Conservation (phyloP, 2,113 vertebrate genomes). For the Syrmaticus mikado region DNA sequence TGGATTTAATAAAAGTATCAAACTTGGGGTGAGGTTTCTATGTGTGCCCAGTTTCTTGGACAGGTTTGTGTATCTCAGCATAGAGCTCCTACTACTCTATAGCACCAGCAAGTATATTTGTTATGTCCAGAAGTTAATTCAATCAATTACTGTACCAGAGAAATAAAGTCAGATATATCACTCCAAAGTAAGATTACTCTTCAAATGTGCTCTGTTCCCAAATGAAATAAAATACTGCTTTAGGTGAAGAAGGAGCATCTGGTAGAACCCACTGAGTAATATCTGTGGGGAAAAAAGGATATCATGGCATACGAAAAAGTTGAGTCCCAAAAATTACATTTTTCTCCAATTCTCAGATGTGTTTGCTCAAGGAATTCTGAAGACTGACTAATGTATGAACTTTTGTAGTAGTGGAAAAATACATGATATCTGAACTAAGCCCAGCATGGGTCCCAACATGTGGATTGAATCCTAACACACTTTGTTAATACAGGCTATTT, state of each 20-base stretch:
- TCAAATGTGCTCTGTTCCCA: neutral
- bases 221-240: neutral
- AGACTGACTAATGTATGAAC: accelerated
- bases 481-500: neutral
- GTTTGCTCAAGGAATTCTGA: neutral
- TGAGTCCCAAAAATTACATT: neutral
- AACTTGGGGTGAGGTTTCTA: neutral
- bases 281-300: neutral
- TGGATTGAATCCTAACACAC: neutral
- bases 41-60: neutral
- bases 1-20: neutral
- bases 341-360: neutral
- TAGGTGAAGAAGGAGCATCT: neutral
- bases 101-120: neutral
- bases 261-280: neutral
- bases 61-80: neutral
- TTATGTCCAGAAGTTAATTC: neutral
- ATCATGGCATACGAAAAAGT: neutral
- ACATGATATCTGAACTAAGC: neutral
- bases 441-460: neutral
- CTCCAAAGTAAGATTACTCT: neutral
- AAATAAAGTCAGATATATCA: neutral
- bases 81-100: neutral
- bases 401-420: neutral
- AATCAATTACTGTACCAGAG: neutral